Base-by-base conservation (phyloP, 2,888 invertebrate species). In the Gastracanthus pulcherrimus region DNA sequence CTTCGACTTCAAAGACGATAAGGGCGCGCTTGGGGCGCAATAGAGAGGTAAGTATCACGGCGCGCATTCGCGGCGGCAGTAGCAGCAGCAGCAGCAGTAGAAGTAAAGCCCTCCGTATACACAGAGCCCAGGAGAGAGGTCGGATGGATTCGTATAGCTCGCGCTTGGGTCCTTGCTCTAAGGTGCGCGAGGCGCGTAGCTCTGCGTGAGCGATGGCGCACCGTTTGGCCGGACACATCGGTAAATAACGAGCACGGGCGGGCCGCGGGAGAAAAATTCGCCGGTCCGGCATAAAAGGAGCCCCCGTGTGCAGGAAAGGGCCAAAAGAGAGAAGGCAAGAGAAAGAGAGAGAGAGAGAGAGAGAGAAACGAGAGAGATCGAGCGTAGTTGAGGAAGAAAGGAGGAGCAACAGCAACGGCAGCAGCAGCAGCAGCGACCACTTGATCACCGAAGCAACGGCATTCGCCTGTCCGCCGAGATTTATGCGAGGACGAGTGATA, bases 401-500 rank as follows among this genome's bases (percentile, higher is more conserved):
- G 31, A 55, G 45, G 51, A 48, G 31, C 38, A 60, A 38, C 62
- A 80, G 29, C 66, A n/a, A n/a, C n/a, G n/a, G n/a, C n/a, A n/a
- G n/a, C n/a, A n/a, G 31, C 58, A 67, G 70, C 64, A 75, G 76
- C 51, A 70, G 77, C 80, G 75, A 81, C 81, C 79, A 82, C 83
- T 83, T 82, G 82, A 83, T 83, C 83, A 83, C 83, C 45, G 76
- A 72, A 76, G 82, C 81, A 78, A 74, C 81, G 84, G 80, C 85
- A 83, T 82, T 89, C 87, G 87, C 87, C 87, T 85, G 88, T 86
- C 86, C 77, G 45, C 13, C 1, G 77, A 86, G 87, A 89, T 89
- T 89, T 87, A 89, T 89, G 86, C 86, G 84, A 83, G 86, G 81
- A 82, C 86, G 81, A 83, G 76, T 88, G 88, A 88, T 89, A 89